A percentile compares a stretch with the other conserved stretches of the same genome.
Evolutionary conservation across 2,113 vertebrate genomes (phyloP).

Genomic region (Sturnira hondurensis): DNA sequence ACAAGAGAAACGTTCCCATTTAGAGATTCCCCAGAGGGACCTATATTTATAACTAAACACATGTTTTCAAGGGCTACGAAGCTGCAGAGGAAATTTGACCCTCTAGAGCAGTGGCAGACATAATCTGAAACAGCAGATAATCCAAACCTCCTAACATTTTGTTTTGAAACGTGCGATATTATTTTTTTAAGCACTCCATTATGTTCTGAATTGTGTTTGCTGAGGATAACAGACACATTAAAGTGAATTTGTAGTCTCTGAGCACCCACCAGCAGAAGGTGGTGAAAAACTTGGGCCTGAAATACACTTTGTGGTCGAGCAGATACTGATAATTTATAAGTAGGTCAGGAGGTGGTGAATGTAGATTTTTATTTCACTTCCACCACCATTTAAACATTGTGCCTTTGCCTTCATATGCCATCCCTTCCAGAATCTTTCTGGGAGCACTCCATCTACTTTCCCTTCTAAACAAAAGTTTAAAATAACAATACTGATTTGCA

Average conservation of each 20-base stretch:
- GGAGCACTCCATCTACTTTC: conserved; percentile 14
- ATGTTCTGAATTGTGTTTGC: conserved; percentile 53
- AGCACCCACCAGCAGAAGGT: conserved; percentile 19
- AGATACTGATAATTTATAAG: conserved; percentile 23
- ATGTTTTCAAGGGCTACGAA: conserved; percentile 59
- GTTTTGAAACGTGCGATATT: conserved; percentile 47
- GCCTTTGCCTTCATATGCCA: conserved; percentile 14
- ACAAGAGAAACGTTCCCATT: conserved; percentile 49
- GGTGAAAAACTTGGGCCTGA: conserved; percentile 37
- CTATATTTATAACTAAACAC: conserved; percentile 67
- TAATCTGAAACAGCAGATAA: conserved; percentile 59
- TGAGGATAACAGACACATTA: conserved; percentile 30
- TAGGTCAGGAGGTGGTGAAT: conserved; percentile 30
- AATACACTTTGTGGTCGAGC: background rate
- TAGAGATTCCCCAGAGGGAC: conserved; percentile 54
- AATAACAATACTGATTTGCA: conserved; percentile 57
- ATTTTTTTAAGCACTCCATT: conserved; percentile 51
- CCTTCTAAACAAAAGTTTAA: conserved; percentile 30
- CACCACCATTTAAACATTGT: background rate
- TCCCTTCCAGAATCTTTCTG: background rate
- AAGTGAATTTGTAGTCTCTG: conserved; percentile 26
- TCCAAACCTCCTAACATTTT: conserved; percentile 55
- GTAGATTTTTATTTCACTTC: conserved; percentile 44
- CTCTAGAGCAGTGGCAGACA: conserved; percentile 46
- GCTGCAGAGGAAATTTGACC: conserved; percentile 55